Evolutionary conservation across 2,888 invertebrate genomes (phyloP).

Genomic region (Hirtodrosophila trivittata): DNA sequence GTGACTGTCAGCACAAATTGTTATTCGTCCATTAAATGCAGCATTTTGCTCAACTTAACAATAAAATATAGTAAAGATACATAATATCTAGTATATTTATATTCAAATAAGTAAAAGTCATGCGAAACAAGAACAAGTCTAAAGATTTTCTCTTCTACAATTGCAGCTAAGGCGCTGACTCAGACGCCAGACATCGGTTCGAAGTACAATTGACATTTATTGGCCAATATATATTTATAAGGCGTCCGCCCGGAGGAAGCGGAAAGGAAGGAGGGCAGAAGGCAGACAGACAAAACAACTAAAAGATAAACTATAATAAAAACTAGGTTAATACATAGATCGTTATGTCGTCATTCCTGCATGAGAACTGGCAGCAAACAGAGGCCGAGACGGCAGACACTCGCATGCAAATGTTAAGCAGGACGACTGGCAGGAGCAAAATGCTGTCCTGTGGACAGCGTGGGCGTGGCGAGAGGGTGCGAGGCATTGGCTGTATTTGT

Average conservation of each 20-base stretch:
- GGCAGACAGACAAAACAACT: slow-evolving; percentile 17
- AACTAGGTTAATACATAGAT: slow-evolving; percentile 21
- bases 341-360: slow-evolving; percentile 49
- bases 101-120: no score
- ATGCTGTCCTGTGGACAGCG: slow-evolving; percentile 32
- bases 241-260: slow-evolving; percentile 56
- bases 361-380: slow-evolving; percentile 34
- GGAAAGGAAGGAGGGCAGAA: slow-evolving; percentile 9
- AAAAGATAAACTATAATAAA: slow-evolving; percentile 30
- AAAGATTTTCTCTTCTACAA: slow-evolving; percentile 26
- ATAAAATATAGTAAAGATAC: no score
- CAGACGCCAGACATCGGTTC: slow-evolving; percentile 19
- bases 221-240: slow-evolving; percentile 77
- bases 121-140: no score
- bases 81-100: no score
- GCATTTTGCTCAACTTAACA: no score
- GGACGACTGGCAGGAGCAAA: slow-evolving; percentile 20
- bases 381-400: slow-evolving; percentile 9
- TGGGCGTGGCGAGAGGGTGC: slow-evolving; percentile 29
- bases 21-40: no score
- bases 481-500: slow-evolving; percentile 48
- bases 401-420: slow-evolving; percentile 51
- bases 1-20: no score
- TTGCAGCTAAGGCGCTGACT: slow-evolving; percentile 40
- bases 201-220: slow-evolving; percentile 78